Base-by-base conservation (phyloP, 35 echinoderm and acorn worm genomes). In the Patiria miniata region DNA sequence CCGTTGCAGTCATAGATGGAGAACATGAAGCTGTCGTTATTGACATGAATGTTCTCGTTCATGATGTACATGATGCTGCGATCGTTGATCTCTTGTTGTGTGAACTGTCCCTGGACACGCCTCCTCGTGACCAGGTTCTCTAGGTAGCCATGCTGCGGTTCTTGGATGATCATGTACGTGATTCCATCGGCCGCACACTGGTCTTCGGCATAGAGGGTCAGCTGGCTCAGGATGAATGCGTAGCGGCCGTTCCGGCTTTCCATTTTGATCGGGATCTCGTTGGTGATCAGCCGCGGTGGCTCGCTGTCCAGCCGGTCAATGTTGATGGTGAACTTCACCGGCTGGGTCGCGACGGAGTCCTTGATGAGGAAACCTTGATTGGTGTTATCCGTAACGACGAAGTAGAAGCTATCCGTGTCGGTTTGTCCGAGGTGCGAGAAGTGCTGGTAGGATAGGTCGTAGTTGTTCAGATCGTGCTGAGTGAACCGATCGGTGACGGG, bases 21-120 rank as follows among this genome's bases (percentile, higher is more conserved):
- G 76, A 99, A 99, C 19, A 77, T 83, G 77, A 99, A 95, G 79
- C 89, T 99, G 47, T 99, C 96, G 77, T 99, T 99, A 37, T 92
- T 94, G 77, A 80, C 96, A 39, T 77, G 86, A 5, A 87, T 83
- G 36, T 92, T 68, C 19, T 94, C 92, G 33, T 87, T 87, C 78
- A 99, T 85, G 28, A 99, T 87, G 47, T 93, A 99, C 86, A 92
- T 92, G 26, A 99, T 83, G 50, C 57, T 94, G n/a, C 90, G 81
- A 54, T 94, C 76, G 81, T 92, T 89, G 0, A 99, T 81, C 18
- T 95, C 92, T 33, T 83, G 56, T 57, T 99, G 96, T 7, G 93
- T 83, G 51, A 99, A 94, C n/a, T 79, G 81, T 33, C 83, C 86
- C 61, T 86, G 81, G 1, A 99, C 87, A 1, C 86, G 39, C 26